Evolutionary conservation across 2,113 vertebrate genomes (phyloP), one percentile per base, ranked within the genome.

Genomic region (Upupa epops): DNA sequence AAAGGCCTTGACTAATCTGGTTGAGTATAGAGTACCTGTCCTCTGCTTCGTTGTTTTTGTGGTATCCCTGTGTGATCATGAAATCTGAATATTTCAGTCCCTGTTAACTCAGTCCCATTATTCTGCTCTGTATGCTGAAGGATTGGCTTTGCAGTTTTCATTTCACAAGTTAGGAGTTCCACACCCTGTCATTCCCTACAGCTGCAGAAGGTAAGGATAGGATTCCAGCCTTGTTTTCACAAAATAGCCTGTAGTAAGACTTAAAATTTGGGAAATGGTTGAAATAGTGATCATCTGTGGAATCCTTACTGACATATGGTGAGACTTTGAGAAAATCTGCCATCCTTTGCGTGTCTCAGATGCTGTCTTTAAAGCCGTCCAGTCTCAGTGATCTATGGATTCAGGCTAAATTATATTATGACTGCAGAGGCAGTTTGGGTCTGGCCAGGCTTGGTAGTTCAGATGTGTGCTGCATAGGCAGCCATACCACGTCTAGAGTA

Each of bases 111-210:
- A 64, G 29, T 74, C 22, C 54, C 72, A 45, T 65, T 81, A 61
- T 61, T 84, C 46, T 0, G 0, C 46, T 64, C 42, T n/a, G 54
- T 3, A 1, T 83, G 69, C 61, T 83, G 71, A 90, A 40, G 0
- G 2, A 48, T 71, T 3, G 34, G 63, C 51, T 84, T 69, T 60
- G 51, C 34, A 34, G 68, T 77, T 75, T 70, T 65, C 29, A 8
- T 84, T 88, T 81, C 19, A 77, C 26, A 69, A 49, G 32, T 68
- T 58, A 83, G 18, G 54, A 78, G 51, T 58, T 80, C 34, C 29
- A 71, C 21, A 73, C 21, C 14, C 13, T 6, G n/a, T 18, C 2
- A 0, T 42, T 95, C 29, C 11, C 34, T 40, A 37, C 1, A 3
- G 4, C 0, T 89, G 52, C n/a, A 36, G 8, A 69, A 73, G 42